These are phyloP conservation scores for Chrysotoxum bicinctum DNA, from an alignment of 2,888 invertebrate species.

Conservation along the genomic window DNA sequence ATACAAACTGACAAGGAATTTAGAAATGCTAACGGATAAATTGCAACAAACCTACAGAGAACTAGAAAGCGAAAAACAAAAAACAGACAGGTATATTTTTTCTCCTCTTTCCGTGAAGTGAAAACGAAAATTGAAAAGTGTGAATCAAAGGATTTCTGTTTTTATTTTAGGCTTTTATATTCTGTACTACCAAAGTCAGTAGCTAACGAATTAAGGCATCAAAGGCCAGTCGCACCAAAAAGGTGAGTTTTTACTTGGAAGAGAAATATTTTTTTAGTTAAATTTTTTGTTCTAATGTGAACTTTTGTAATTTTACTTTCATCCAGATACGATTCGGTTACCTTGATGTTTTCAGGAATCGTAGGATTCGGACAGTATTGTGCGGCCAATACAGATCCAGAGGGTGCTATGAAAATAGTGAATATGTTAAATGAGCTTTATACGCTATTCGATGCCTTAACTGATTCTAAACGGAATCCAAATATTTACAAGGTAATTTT, in stretches of 20 bases:
- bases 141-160: slow-evolving; percentile 65
- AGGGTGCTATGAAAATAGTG: slow-evolving; percentile 97
- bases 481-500: slow-evolving; percentile 94
- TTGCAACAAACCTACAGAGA: slow-evolving; percentile 96
- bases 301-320: slow-evolving; percentile 31
- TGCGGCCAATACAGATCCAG: slow-evolving; percentile 93
- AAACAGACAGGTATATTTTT: slow-evolving; percentile 92
- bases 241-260: slow-evolving; percentile 83
- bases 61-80: slow-evolving; percentile 96
- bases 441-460: slow-evolving; percentile 95
- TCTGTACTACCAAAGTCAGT: slow-evolving; percentile 97
- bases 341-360: slow-evolving; percentile 95
- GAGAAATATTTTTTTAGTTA: slow-evolving; percentile 44
- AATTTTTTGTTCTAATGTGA: not conserved
- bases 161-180: slow-evolving; percentile 88
- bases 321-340: slow-evolving; percentile 92
- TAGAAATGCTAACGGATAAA: slow-evolving; percentile 96
- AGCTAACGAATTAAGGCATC: slow-evolving; percentile 96
- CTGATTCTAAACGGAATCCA: slow-evolving; percentile 95
- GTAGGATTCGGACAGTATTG: slow-evolving; percentile 96
- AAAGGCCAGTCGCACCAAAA: slow-evolving; percentile 93
- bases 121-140: slow-evolving; percentile 27
- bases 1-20: slow-evolving; percentile 95
- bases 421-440: slow-evolving; percentile 96
- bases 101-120: slow-evolving; percentile 33